phyloP scores from a whole-genome alignment of 2,888 invertebrate genomes.

The Protula sp. region DNA sequence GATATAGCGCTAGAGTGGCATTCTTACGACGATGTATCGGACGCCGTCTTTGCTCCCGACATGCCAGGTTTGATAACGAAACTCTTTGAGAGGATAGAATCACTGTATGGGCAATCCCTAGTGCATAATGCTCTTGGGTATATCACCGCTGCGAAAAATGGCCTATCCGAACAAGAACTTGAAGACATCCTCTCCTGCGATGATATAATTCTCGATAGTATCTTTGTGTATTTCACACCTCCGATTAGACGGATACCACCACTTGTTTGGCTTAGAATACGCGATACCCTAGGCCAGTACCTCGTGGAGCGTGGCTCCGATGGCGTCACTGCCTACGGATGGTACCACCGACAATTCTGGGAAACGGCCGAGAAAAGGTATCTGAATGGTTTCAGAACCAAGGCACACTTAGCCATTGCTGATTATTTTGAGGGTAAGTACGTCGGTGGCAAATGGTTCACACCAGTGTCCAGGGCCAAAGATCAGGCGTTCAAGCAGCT shows the following conservation, averaged over 20 bases:
- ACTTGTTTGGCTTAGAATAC: constrained; percentile 21
- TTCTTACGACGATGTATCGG: constrained; percentile 21
- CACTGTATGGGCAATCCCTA: constrained; percentile 12
- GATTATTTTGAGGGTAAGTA: constrained; percentile 4
- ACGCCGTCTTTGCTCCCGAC: constrained; percentile 7
- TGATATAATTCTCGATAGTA: constrained; percentile 23
- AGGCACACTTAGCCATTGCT: background rate
- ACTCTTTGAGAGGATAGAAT: constrained; percentile 20
- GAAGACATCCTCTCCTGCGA: constrained; percentile 28
- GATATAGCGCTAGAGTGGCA: constrained; percentile 21
- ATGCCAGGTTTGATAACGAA: constrained; percentile 14
- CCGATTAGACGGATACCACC: constrained; percentile 33
- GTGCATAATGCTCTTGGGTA: constrained; percentile 23
- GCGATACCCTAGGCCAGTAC: constrained; percentile 19
- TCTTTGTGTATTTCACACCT: constrained; percentile 28
- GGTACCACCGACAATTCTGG: constrained; percentile 26
- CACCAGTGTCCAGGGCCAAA: background rate
- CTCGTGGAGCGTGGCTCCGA: constrained; percentile 25
- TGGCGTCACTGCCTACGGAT: constrained; percentile 18
- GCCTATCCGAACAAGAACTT: constrained; percentile 22
- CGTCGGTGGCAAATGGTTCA: constrained; percentile 1
- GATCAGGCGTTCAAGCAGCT: background rate
- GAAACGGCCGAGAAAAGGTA: constrained; percentile 15
- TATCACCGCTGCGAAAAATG: constrained; percentile 24
- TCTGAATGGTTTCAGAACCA: background rate